Base-by-base conservation (phyloP, 2,113 vertebrate species). In the Dicentrarchus labrax region DNA sequence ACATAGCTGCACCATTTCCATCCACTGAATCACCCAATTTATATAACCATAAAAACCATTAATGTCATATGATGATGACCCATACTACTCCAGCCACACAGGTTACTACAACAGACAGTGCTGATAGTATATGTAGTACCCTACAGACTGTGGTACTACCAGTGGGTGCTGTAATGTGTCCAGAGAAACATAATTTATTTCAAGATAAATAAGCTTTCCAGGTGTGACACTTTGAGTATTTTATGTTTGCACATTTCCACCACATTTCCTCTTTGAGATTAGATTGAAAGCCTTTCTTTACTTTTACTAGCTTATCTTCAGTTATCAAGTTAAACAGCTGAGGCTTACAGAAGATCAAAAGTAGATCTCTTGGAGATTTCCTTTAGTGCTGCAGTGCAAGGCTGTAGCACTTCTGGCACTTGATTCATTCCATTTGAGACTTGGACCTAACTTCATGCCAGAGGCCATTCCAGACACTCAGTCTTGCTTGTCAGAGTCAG, bases 221-320 rank as follows among this genome's bases (percentile, higher is more conserved):
- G 50, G 47, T 61, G 71, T 48, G 21, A 36, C 59, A 80, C 50
- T 45, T 78, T 22, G 17, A 70, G 60, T 57, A 66, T 76, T 82
- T 59, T 3, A 51, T 84, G 45, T 93, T 88, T 77, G 65, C 68
- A 70, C 69, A 70, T 78, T 75, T 84, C 16, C 60, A 64, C 62
- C 61, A 78, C 59, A 76, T 83, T 90, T 92, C 81, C 83, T 76
- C 41, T 48, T 48, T 57, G 21, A 86, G 76, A 89, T 90, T 80
- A 78, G 80, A 86, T 68, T 80, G 57, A 7, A 68, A 60, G 45
- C n/a, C 48, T 83, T 77, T 72, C 76, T 79, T 76, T 56, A 30
- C 59, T 82, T 53, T 47, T 11, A 38, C 50, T 53, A 19, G 56
- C 41, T 77, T 77, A 86, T 77, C 74, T 80, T n/a, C 50, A 73